phyloP scores from a whole-genome alignment of 2,888 invertebrate genomes.

The Ormyrus pomaceus region DNA sequence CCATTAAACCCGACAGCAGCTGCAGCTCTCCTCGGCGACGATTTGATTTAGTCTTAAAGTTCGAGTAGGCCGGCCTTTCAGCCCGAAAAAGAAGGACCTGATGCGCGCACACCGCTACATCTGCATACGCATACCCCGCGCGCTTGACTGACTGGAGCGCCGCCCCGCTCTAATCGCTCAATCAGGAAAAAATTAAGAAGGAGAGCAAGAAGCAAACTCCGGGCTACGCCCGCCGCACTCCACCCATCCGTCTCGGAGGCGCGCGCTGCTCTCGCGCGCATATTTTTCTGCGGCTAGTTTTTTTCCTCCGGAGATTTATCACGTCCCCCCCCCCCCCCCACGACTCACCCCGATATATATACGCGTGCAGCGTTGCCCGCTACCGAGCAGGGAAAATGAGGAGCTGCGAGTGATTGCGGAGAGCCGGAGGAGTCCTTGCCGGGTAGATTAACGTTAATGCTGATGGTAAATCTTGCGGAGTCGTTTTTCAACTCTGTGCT shows the following conservation, averaged over 20 bases:
- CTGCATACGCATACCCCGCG: not conserved
- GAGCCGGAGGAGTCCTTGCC: no score
- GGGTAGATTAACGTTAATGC: not conserved
- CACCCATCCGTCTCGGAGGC: slow-evolving; percentile 70
- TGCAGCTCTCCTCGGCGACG: slow-evolving; percentile 43
- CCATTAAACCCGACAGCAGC: slow-evolving; percentile 55
- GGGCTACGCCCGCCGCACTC: slow-evolving; percentile 70
- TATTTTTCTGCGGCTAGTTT: slow-evolving; percentile 69
- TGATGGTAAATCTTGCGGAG: no score
- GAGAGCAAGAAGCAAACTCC: slow-evolving; percentile 58
- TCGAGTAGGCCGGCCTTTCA: slow-evolving; percentile 9
- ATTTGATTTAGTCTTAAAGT: slow-evolving; percentile 51
- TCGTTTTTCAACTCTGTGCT: no score
- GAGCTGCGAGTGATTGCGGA: no score
- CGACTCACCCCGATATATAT: not conserved
- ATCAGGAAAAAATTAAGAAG: slow-evolving; percentile 70
- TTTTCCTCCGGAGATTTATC: slow-evolving; percentile 69
- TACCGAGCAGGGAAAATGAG: not conserved
- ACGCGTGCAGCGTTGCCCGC: not conserved
- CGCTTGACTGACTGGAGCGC: slow-evolving; percentile 66
- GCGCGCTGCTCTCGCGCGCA: slow-evolving; percentile 58
- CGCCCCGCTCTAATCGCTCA: slow-evolving; percentile 71
- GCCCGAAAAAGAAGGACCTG: slow-evolving; percentile 7
- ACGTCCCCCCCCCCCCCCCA: slow-evolving; percentile 60
- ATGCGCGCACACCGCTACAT: slow-evolving; percentile 1